Conservation (phyloP, 2,113 vertebrate genomes). For the Pica pica region DNA sequence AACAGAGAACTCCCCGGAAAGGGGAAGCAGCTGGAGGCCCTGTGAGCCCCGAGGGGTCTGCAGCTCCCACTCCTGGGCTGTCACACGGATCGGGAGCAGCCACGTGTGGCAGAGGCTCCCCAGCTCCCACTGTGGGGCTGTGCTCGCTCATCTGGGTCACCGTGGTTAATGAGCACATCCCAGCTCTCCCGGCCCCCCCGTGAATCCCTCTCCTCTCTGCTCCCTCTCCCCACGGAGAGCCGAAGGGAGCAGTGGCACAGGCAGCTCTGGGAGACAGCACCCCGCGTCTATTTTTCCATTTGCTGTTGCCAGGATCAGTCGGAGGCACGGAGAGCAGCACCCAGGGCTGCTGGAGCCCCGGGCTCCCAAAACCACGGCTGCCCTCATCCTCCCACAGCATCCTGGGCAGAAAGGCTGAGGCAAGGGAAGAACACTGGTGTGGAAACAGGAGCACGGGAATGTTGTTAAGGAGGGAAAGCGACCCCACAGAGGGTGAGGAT, state of each 20-base stretch:
- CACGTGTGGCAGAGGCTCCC: fast-evolving
- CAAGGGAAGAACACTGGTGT: not conserved
- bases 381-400: not conserved
- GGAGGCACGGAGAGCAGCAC: not conserved
- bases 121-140: not conserved
- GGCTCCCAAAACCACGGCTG: not conserved
- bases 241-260: not conserved
- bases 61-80: not conserved
- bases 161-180: not conserved
- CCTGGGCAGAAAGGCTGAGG: not conserved
- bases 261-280: not conserved
- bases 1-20: not conserved
- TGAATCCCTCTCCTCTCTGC: not conserved
- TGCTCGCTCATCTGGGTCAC: not conserved
- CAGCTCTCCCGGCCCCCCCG: not conserved
- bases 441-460: not conserved
- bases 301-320: not conserved
- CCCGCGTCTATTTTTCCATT: not conserved
- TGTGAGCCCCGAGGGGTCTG: fast-evolving
- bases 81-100: fast-evolving
- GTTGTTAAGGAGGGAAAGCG: fast-evolving
- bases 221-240: not conserved
- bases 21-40: not conserved
- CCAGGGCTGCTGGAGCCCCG: not conserved
- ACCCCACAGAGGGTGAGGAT: not conserved